Evolutionary conservation across 2,113 vertebrate species (phyloP), one percentile per base, ranked within the genome.

Genomic region (Collichthys lucidus): DNA sequence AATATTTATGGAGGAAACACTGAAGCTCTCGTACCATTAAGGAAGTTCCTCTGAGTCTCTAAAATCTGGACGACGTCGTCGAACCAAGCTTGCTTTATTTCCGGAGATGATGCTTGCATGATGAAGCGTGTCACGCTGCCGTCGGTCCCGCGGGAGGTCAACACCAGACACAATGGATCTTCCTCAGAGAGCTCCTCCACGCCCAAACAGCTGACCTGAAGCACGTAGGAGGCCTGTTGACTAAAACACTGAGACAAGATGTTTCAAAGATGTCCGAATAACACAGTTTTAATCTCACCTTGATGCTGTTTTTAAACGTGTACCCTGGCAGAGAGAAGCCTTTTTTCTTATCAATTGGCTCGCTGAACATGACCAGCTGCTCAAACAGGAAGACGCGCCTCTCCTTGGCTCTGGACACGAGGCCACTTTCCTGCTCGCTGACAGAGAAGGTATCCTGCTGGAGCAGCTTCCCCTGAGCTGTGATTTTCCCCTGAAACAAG

Each of bases 321-420:
- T 97, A 97, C 5, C 95, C 96, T 4, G 96, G 94, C 88, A 96
- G 88, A 5, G 94, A 83, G 69, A 96, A 96, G 4, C 95, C 95
- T 83, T 96, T 96, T 82, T 97, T 96, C 91, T 95, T 96, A 80
- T 97, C 96, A n/a, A 97, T 90, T 17, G 96, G 96, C 89, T 98
- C 97, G 7, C 97, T 98, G 88, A 98, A 96, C 91, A 98, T 96
- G 88, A 97, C 78, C 6, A 97, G 94, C 92, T 97, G 97, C 92
- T 98, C 97, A 75, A 98, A 98, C 84, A 98, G 96, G 90, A 97
- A 98, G 88, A 97, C 95, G 3, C 95, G 94, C 66, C 96, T 96
- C 90, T 97, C 96, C 62, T 93, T 95, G 14, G 94, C 89, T 67
- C 94, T 95, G 71, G 95, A 94, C 69, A 96, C 87, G 19, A 96